Evolutionary conservation across 2,888 invertebrate species (phyloP), one percentile per base, ranked within the genome.

Genomic region (Stenichneumon culpator): DNA sequence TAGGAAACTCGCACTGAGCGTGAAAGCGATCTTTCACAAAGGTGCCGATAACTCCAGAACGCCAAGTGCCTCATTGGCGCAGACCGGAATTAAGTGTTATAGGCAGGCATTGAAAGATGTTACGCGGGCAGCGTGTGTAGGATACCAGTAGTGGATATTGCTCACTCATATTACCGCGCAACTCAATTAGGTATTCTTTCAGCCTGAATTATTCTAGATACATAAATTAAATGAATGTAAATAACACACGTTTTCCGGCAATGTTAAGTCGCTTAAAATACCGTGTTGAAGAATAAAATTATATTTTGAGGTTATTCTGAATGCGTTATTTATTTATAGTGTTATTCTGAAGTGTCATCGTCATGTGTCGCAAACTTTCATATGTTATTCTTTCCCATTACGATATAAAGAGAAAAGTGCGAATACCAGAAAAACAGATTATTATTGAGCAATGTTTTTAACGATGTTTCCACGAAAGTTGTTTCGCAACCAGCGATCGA

Each of bases 401-500:
- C 28, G 28, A 60, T 25, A 11, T 5, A 14, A n/a, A 14, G 14
- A 32, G 3, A 32, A 6, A 60, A 3, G 14, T n/a, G n/a, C 7
- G 14, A 60, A n/a, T 60, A 16, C 14, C 14, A 60, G 32, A 60
- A 32, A 6, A 60, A 60, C 1, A 5, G 4, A 28, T 60, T 32
- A 75, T 65, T 63, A 9, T 28, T 19, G 7, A 44, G 14, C 36
- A 9, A 14, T 14, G 19, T 57, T 57, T 44, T 65, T n/a, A 3
- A 11, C 4, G 11, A 28, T 19, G 16, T 39, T n/a, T 52, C 67
- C 28, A 36, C 78, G 80, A 9, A 22, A 68, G 2, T 81, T 86
- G 50, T 14, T 75, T 36, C 44, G 50, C 22, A 86, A 77, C 86
- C 86, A 86, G 3, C 70, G 77, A 36, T 80, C 70, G 36, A 86